Base-by-base conservation (phyloP, 2,888 invertebrate genomes). In the Euclidia mi region DNA sequence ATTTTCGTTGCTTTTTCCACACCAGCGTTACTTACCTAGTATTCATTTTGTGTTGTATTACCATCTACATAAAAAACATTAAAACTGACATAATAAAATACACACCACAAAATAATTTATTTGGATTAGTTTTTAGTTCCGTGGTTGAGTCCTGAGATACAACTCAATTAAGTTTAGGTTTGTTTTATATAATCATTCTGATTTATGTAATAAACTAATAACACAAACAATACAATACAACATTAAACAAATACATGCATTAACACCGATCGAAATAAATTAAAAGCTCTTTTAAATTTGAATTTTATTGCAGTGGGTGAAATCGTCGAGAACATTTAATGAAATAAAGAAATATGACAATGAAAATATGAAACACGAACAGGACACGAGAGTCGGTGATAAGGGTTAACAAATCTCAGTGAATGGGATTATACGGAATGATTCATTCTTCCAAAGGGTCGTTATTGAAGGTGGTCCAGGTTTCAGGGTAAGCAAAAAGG, bases 401-500 rank as follows among this genome's bases (percentile, higher is more conserved):
- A 60, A 68, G 56, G 59, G 52, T 65, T 69, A 65, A 64, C 72
- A 65, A 72, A 75, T 75, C 63, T 56, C 63, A 44, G 53, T 63
- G 53, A 25, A 49, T 34, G 53, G 61, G 56, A 63, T 67, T 67
- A 62, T 63, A 72, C 50, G 56, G 63, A 71, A 47, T 60, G 57
- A 71, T 56, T 71, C 66, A 56, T 66, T 71, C 71, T 81, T 80
- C 79, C 72, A 78, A 78, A 76, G 76, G 78, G 76, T 74, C 74
- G 72, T 71, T 74, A 78, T 79, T 79, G 68, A 67, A 70, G 71
- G 71, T 78, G 78, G 65, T 76, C 67, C 76, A 76, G 69, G 79
- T 78, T 75, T 65, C 67, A 75, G 75, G 72, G 73, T 71, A 66
- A 73, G 84, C 79, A 84, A 85, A 87, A n/a, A n/a, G n/a, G n/a